Evolutionary conservation across 2,888 invertebrate genomes (phyloP), one percentile per base, ranked within the genome.

Genomic region (Ephialtes manifestator): DNA sequence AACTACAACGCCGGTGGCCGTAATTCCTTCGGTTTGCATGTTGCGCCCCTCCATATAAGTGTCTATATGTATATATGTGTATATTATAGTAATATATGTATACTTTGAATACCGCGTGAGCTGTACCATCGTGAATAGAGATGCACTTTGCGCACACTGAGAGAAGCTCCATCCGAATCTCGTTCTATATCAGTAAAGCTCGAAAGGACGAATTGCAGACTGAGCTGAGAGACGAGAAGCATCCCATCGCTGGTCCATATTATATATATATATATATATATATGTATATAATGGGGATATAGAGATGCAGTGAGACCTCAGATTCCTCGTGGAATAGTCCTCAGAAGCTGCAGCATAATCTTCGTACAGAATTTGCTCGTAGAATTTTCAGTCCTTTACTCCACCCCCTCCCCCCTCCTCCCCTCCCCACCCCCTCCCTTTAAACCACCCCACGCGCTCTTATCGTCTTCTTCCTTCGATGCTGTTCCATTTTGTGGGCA

Each of bases 141-240:
- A 84, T 84, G 81, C 84, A 81, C 84, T 81, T 84, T 78, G 81
- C 55, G 35, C 65, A 48, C 63, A 74, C 72, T 51, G 72, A 72
- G 81, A 77, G 77, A n/a, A n/a, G 8, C 20, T 55, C 74, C 81
- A 81, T 84, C 70, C 84, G 81, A 81, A 84, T 78, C 70, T 75
- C 75, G 65, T 84, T 75, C 81, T 63, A 68, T 81, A 84, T 77
- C 74, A 60, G 60, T 65, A 39, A 60, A 81, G 70, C 78, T 48
- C 81, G 84, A 75, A 70, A 78, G 84, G 84, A 84, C 78, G 71
- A 81, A 81, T 78, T 78, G 81, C 81, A 78, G 60, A 63, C 20
- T 28, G 74, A 20, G 72, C 39, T 63, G 84, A 78, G 74, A 81
- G 74, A 78, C 74, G 78, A 43, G 39, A 65, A 55, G 68, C 63